A percentile compares a stretch with the other conserved stretches of the same genome.
Evolutionary conservation across 2,888 invertebrate species (phyloP).

Genomic region (Tipula vernalis): DNA sequence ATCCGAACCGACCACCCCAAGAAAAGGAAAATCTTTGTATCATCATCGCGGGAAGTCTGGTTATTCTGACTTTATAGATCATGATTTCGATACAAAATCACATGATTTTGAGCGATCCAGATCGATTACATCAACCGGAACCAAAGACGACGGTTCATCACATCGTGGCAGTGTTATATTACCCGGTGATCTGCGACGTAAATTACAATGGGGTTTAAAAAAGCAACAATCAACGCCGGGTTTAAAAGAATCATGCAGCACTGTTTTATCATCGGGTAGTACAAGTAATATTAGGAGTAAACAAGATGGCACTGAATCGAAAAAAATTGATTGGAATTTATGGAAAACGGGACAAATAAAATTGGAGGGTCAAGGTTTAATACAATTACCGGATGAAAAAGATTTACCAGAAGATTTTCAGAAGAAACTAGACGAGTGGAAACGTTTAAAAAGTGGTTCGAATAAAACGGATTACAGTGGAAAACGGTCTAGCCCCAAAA

Average conservation of each 20-base stretch:
- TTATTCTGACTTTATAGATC: slow-evolving; percentile 58
- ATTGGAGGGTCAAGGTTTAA: slow-evolving; percentile 32
- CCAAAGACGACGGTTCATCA: neutral
- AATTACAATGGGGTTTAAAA: slow-evolving; percentile 67
- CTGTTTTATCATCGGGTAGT: slow-evolving; percentile 16
- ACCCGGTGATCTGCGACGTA: slow-evolving; percentile 69
- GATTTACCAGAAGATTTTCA: slow-evolving; percentile 71
- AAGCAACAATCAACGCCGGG: neutral
- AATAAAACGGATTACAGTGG: slow-evolving; percentile 34
- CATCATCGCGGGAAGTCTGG: slow-evolving; percentile 53
- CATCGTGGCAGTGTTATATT: slow-evolving; percentile 28
- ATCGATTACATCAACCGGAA: slow-evolving; percentile 17
- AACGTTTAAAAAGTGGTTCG: slow-evolving; percentile 49
- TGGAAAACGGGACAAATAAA: slow-evolving; percentile 42
- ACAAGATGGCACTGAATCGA: slow-evolving; percentile 30
- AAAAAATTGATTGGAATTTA: slow-evolving; percentile 47
- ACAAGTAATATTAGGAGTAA: neutral
- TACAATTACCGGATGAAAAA: slow-evolving; percentile 45
- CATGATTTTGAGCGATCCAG: slow-evolving; percentile 45
- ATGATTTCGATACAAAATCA: slow-evolving; percentile 62
- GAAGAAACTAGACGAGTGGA: slow-evolving; percentile 78
- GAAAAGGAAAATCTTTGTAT: slow-evolving; percentile 22
- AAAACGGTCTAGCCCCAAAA: slow-evolving; percentile 19
- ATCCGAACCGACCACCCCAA: slow-evolving; percentile 37
- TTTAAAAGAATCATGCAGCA: slow-evolving; percentile 22